These are phyloP conservation scores for Mylabris phalerata DNA, from an alignment of 1,140 invertebrate genomes.

Conservation along the genomic window DNA sequence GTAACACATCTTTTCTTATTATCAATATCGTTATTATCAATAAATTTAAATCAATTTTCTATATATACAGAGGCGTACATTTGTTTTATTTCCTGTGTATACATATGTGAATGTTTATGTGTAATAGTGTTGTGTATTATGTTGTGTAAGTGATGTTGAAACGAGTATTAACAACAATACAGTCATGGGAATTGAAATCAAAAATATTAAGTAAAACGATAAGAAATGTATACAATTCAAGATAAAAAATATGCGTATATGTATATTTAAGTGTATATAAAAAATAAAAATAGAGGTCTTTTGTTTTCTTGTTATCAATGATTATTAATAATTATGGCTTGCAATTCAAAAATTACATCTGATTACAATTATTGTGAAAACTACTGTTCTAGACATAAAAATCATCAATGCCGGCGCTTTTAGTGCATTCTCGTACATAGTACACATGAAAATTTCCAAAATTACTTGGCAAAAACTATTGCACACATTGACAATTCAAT, in stretches of 20 bases:
- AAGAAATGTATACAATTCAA: background rate
- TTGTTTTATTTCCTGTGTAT: background rate
- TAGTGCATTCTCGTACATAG: background rate
- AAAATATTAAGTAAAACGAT: background rate
- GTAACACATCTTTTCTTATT: slow-evolving; percentile 22
- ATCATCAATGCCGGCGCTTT: slow-evolving; percentile 25
- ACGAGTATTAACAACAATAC: no score
- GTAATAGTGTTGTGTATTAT: no score
- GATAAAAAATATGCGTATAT: background rate
- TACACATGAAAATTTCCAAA: background rate
- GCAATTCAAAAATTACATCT: slow-evolving; percentile 31
- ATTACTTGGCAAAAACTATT: background rate
- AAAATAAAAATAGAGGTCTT: no score
- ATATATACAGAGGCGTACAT: background rate
- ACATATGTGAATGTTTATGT: background rate
- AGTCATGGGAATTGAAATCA: background rate
- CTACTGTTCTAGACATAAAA: slow-evolving; percentile 30
- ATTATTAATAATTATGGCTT: slow-evolving; percentile 28
- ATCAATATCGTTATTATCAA: background rate
- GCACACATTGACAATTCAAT: no score
- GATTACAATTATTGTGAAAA: slow-evolving; percentile 28
- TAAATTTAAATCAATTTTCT: background rate
- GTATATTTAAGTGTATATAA: background rate
- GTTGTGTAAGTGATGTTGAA: no score
- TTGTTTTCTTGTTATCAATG: background rate